Base-by-base conservation (phyloP, 2,888 invertebrate genomes). In the Glaucopsyche alexis region DNA sequence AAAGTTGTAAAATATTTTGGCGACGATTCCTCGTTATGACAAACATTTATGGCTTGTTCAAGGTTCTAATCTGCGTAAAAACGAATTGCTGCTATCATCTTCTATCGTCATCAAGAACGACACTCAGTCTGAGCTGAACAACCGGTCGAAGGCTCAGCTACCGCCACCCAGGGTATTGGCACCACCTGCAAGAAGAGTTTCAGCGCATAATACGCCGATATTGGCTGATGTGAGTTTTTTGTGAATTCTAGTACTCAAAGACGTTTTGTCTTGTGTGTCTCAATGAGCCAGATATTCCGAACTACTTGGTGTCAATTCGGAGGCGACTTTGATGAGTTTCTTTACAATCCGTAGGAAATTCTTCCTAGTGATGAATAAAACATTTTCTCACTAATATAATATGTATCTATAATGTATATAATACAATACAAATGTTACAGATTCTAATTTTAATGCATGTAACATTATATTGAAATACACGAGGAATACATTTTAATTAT, bases 21-120 rank as follows among this genome's bases (percentile, higher is more conserved):
- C 45, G 14, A 71, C 16, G 64, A 49, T 45, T 19, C 29, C 11
- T 8, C 8, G n/a, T 14, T 52, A 52, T 55, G 72, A 72, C 38
- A 71, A 64, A 73, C 64, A 73, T 66, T 49, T 47, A 66, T 19
- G 42, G 47, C 7, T 66, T 50, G 60, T 70, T 74, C 6, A 73
- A 93, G 93, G 93, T 75, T 90, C 91, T 60, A 87, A 81, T 77
- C 84, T 94, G 47, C 87, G 94, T 73, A 95, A 95, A 82, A 94
- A 94, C 78, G 95, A 95, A 79, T 86, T 94, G 8, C 90, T 95
- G 8, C 88, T 95, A 64, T 94, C 94, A 60, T 94, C 95, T 7
- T 94, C 94, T 8, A 94, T 94, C 82, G 94, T 95, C 76, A 96
- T 96, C 80, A 95, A 96, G 83, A 96, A 96, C 83, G 96, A 96